These are phyloP conservation scores for Vespertilio murinus DNA, from an alignment of 2,797 vertebrate species.

Conservation along the genomic window DNA sequence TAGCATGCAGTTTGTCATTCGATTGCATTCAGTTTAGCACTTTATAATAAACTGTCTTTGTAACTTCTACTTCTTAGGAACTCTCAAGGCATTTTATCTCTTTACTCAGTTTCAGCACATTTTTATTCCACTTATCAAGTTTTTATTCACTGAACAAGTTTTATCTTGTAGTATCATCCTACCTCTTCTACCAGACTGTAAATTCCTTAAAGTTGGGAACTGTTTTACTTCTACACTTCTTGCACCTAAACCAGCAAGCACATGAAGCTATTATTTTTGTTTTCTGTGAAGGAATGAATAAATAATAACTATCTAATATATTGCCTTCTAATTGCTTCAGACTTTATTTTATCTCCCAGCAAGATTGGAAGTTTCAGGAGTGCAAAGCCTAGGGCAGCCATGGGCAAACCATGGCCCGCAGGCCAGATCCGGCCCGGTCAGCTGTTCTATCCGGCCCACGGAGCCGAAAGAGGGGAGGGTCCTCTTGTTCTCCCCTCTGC, in stretches of 20 bases:
- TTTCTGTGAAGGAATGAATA: background rate
- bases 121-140: conserved; percentile 16
- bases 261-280: background rate
- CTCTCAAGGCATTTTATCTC: conserved; percentile 40
- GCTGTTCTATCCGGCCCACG: too few species aligned
- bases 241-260: background rate
- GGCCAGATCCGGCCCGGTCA: too few species aligned
- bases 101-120: conserved; percentile 28
- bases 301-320: background rate
- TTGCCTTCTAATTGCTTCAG: background rate
- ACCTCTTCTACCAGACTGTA: background rate
- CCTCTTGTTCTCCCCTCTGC: too few species aligned
- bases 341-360: background rate
- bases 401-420: too few species aligned
- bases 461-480: too few species aligned
- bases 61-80: conserved; percentile 7
- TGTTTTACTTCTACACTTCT: background rate
- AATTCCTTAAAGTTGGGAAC: background rate
- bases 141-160: background rate
- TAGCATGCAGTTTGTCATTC: conserved; percentile 51
- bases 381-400: background rate
- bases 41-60: conserved; percentile 26
- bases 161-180: background rate
- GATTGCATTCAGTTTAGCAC: conserved; percentile 37
- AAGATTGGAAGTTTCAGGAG: background rate